phyloP scores from a whole-genome alignment of 2,113 vertebrate species.

The Cygnus atratus region DNA sequence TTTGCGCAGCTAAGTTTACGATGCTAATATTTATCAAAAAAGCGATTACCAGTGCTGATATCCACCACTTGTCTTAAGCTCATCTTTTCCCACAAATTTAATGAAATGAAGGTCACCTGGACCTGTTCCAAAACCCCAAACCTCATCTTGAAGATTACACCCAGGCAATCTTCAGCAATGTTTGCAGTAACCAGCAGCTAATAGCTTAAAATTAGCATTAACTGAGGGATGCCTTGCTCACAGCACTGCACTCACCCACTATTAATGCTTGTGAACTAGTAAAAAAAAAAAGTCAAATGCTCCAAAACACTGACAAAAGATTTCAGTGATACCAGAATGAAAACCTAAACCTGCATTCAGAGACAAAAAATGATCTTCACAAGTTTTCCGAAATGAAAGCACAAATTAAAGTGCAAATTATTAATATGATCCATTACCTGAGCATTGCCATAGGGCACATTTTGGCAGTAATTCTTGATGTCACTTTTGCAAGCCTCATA shows the following conservation, averaged over 20 bases:
- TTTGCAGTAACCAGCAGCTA: not conserved
- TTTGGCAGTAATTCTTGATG: constrained; percentile 87
- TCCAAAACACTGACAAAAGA: not conserved
- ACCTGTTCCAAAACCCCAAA: not conserved
- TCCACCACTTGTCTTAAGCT: not conserved
- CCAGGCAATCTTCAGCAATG: not conserved
- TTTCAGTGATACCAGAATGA: not conserved
- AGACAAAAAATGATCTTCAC: not conserved
- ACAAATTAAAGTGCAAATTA: constrained; percentile 21
- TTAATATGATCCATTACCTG: constrained; percentile 80
- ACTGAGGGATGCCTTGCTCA: not conserved
- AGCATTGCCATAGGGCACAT: constrained; percentile 91
- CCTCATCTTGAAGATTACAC: not conserved
- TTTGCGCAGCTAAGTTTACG: not conserved
- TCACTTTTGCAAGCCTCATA: constrained; percentile 92
- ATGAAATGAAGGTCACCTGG: not conserved
- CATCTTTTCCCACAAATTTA: not conserved
- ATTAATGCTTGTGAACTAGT: not conserved
- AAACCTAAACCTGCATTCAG: not conserved
- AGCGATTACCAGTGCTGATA: not conserved
- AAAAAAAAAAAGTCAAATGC: not conserved
- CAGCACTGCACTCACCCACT: not conserved
- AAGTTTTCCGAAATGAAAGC: not conserved
- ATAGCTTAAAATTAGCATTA: not conserved
- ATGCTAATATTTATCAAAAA: not conserved